Evolutionary conservation across 2,797 vertebrate species (phyloP), one percentile per base, ranked within the genome.

Genomic region (Chromobotia macracanthus): DNA sequence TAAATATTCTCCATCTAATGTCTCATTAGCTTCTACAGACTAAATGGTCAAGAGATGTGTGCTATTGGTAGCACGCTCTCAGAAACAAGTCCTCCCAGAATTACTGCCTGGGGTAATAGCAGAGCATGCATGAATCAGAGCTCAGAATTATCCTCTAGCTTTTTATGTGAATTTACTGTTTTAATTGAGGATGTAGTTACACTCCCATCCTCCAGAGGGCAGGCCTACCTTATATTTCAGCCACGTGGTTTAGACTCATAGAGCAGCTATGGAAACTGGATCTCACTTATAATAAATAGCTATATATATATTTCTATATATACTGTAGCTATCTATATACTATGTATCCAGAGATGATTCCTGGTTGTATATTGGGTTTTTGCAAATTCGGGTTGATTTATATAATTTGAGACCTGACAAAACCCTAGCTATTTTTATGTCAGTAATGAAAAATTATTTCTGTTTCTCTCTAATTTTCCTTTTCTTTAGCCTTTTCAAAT

Each of bases 131-230:
- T 71, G 79, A 84, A 78, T 68, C 84, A 77, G 71, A 50, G 65
- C 70, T 58, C 61, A 50, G 72, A 79, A 74, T 72, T 53, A 81
- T 81, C 71, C 72, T 65, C 41, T 50, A 60, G 58, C 60, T 72
- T 73, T 65, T 76, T 72, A 72, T 60, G 48, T 66, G 73, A 75
- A 79, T 79, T 85, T 80, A 48, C 9, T 58, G 18, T 65, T 48
- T 70, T 55, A 18, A 63, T 63, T 4, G 21, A n/a, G 44, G 53
- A 80, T 87, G 89, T 77, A 88, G 46, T 75, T 63, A 68, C 72
- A 16, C 18, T 25, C 6, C 15, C 0, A 0, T 13, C 89, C 92
- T 89, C 86, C 88, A 92, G 94, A 91, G 88, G 90, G 72, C 90
- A 90, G 88, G 31, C 83, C 81, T 89, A 90, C 53, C 85, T 82